Conservation (phyloP, 2,797 vertebrate species). For the Enteromius thamalakanensis region DNA sequence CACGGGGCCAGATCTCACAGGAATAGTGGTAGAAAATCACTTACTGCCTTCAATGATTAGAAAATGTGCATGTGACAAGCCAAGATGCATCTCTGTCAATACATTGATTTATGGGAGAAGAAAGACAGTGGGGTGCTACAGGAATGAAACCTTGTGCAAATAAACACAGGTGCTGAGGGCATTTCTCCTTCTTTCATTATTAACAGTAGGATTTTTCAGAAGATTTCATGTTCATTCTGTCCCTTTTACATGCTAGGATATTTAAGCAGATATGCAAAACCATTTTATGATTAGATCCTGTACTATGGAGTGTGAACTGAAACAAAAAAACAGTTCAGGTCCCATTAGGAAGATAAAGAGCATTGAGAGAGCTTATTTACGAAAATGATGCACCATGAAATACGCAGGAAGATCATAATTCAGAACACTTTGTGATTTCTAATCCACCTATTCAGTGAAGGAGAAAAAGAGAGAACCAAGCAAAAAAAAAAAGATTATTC, state of each 20-base stretch:
- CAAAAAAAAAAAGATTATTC: slow-evolving; percentile 7
- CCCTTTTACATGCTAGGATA: slow-evolving; percentile 25
- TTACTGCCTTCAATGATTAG: slow-evolving; percentile 37
- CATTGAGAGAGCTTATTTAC: slow-evolving; percentile 66
- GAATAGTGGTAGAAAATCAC: slow-evolving; percentile 24
- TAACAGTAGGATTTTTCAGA: slow-evolving; percentile 23
- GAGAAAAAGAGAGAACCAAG: not conserved
- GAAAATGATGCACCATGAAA: slow-evolving; percentile 65
- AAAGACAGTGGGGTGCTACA: slow-evolving; percentile 26
- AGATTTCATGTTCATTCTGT: slow-evolving; percentile 11
- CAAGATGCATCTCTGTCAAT: slow-evolving; percentile 29
- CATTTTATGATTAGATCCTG: slow-evolving; percentile 10
- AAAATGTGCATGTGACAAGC: slow-evolving; percentile 40
- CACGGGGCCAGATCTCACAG: slow-evolving; percentile 53
- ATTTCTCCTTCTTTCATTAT: slow-evolving; percentile 20
- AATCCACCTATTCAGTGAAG: slow-evolving; percentile 73
- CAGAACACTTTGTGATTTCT: slow-evolving; percentile 60
- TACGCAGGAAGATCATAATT: slow-evolving; percentile 69
- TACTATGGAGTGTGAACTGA: slow-evolving; percentile 9
- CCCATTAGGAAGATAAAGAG: slow-evolving; percentile 26
- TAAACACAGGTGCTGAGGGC: slow-evolving; percentile 20
- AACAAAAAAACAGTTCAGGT: slow-evolving; percentile 18
- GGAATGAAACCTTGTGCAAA: slow-evolving; percentile 24
- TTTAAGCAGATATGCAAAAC: slow-evolving; percentile 28
- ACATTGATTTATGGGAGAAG: slow-evolving; percentile 22